A percentile compares a stretch with the other conserved stretches of the same genome.
Conservation (phyloP, 2,888 invertebrate species). For the Ennomos fuscantarius region DNA sequence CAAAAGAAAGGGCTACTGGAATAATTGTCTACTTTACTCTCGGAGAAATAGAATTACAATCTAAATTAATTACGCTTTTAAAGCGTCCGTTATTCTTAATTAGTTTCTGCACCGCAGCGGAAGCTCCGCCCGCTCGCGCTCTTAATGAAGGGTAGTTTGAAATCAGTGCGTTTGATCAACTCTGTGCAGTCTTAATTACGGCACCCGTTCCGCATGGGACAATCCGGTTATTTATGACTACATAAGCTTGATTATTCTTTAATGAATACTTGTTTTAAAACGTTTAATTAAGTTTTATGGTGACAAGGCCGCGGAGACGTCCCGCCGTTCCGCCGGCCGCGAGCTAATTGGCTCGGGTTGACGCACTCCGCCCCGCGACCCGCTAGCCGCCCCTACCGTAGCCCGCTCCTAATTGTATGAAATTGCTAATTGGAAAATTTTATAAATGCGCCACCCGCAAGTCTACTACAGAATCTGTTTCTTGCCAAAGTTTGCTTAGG, state of each 20-base stretch:
- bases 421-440: constrained; percentile 86
- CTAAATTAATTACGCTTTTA: constrained; percentile 86
- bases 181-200: constrained; percentile 85
- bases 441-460: constrained; percentile 82
- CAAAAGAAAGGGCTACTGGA: constrained; percentile 84
- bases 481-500: constrained; percentile 31
- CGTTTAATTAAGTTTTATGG: constrained; percentile 86
- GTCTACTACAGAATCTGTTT: constrained; percentile 63
- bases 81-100: constrained; percentile 86
- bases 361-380: constrained; percentile 69
- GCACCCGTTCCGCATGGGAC: constrained; percentile 83
- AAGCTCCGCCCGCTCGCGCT: constrained; percentile 76
- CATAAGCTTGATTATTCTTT: constrained; percentile 86
- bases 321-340: constrained; percentile 82
- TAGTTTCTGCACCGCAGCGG: constrained; percentile 85
- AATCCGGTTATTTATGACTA: constrained; percentile 86
- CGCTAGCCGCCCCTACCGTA: constrained; percentile 54
- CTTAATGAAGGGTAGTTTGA: constrained; percentile 85
- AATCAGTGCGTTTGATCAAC: constrained; percentile 86
- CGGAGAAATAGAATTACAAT: constrained; percentile 85
- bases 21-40: constrained; percentile 85
- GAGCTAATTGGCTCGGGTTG: constrained; percentile 85
- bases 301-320: constrained; percentile 80
- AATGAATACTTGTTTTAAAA: constrained; percentile 86
- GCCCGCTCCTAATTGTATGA: constrained; percentile 82